Percentiles rank a stretch among this genome's conserved stretches.
phyloP scores from a whole-genome alignment of 1,140 invertebrate species.

The Drosophila pectinifera region DNA sequence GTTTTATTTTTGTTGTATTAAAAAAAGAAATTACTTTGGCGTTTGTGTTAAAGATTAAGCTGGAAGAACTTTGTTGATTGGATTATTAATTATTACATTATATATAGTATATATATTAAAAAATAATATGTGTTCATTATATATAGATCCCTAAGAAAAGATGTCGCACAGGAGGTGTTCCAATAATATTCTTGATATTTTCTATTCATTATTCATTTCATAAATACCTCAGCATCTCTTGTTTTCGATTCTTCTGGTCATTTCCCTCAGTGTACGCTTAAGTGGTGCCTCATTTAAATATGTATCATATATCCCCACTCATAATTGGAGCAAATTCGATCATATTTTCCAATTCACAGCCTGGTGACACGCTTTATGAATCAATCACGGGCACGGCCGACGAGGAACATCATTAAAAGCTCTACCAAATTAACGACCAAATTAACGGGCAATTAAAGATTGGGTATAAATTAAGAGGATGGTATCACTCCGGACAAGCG shows the following conservation, averaged over 20 bases:
- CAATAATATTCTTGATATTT: too few species aligned
- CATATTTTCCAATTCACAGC: slow-evolving; percentile 37
- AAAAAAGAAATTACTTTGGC: too few species aligned
- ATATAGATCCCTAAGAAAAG: too few species aligned
- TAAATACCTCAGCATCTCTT: not conserved
- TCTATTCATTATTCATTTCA: too few species aligned
- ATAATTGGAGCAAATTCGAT: slow-evolving; percentile 47
- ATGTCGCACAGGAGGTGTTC: too few species aligned
- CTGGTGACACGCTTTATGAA: slow-evolving; percentile 43
- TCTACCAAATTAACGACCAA: slow-evolving; percentile 54
- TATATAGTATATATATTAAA: too few species aligned
- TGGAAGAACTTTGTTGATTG: too few species aligned
- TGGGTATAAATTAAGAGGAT: slow-evolving; percentile 38
- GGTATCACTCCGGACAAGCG: slow-evolving; percentile 22
- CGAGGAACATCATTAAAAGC: slow-evolving; percentile 51
- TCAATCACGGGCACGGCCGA: slow-evolving; percentile 49
- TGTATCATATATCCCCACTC: slow-evolving; percentile 14
- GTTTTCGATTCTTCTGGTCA: not conserved
- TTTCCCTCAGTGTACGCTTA: slow-evolving; percentile 38
- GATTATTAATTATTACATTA: too few species aligned
- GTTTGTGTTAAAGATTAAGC: too few species aligned
- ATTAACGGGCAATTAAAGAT: slow-evolving; percentile 51
- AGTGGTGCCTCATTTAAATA: slow-evolving; percentile 36
- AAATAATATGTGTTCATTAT: too few species aligned
- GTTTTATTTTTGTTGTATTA: too few species aligned